Percentiles rank a stretch among this genome's conserved stretches.
Evolutionary conservation across 37 sponge, comb jelly and placozoan species (phyloP).

Genomic region (Spongia lamella): DNA sequence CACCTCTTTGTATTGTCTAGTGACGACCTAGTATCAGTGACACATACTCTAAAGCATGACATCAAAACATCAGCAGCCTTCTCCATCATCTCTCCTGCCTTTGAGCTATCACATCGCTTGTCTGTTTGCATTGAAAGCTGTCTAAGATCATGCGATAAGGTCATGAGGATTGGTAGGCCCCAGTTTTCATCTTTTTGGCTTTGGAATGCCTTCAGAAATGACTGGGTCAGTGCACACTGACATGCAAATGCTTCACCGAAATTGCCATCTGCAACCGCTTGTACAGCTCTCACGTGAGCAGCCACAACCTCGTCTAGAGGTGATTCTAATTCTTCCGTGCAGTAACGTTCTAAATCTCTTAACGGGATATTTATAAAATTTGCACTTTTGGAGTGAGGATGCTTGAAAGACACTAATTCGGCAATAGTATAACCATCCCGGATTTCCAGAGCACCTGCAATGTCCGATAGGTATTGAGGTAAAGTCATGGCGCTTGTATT

Average conservation of each 20-base stretch:
- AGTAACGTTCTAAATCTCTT: slow-evolving; percentile 50
- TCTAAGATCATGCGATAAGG: slow-evolving; percentile 51
- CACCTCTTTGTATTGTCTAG: slow-evolving; percentile 76
- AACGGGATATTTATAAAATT: slow-evolving; percentile 12
- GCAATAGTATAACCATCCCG: not conserved
- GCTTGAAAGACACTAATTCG: slow-evolving; percentile 41
- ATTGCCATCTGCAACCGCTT: slow-evolving; percentile 20
- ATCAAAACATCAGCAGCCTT: slow-evolving; percentile 91
- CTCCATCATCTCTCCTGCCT: slow-evolving; percentile 72
- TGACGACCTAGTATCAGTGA: slow-evolving; percentile 74
- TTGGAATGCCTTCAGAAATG: slow-evolving; percentile 68
- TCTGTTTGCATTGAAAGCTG: slow-evolving; percentile 51
- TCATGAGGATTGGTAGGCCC: slow-evolving; percentile 63
- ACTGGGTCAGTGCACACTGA: slow-evolving; percentile 69
- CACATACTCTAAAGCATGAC: slow-evolving; percentile 90
- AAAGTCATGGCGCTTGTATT: too few species aligned
- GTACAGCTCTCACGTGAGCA: slow-evolving; percentile 64
- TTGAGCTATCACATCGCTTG: slow-evolving; percentile 24
- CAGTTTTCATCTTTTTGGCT: slow-evolving; percentile 87
- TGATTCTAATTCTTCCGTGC: slow-evolving; percentile 50
- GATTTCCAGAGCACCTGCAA: too few species aligned
- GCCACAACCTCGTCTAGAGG: slow-evolving; percentile 82
- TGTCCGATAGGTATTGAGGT: too few species aligned
- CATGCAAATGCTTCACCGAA: slow-evolving; percentile 39
- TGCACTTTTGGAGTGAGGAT: slow-evolving; percentile 57